Evolutionary conservation across 2,888 invertebrate species (phyloP).

Genomic region (Luperina testacea): DNA sequence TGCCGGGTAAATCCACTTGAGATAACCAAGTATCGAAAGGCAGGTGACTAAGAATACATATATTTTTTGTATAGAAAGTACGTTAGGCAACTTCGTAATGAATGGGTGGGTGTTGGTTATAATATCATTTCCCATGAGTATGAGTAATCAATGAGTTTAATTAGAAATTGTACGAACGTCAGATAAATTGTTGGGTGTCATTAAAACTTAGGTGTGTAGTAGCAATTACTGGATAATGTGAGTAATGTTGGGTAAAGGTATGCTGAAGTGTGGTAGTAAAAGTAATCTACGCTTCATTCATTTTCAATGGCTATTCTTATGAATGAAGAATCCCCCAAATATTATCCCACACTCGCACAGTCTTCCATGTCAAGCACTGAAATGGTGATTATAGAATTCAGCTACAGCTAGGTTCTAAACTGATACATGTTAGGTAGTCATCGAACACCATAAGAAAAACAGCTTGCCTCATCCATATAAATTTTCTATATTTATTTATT

Average conservation of each 20-base stretch:
- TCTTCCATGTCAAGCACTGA: too few species aligned
- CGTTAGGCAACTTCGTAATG: conserved; percentile 5
- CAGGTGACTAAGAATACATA: conserved; percentile 27
- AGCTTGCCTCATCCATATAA: too few species aligned
- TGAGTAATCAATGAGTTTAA: conserved; percentile 30
- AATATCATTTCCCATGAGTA: conserved; percentile 20
- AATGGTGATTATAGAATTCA: too few species aligned
- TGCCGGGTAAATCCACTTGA: conserved; percentile 35
- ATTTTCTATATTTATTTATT: background rate
- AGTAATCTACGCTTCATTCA: background rate
- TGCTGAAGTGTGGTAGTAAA: background rate
- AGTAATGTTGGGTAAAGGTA: background rate
- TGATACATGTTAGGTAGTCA: background rate
- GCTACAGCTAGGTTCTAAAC: background rate
- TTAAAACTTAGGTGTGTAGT: background rate
- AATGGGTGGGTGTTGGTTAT: conserved; percentile 10
- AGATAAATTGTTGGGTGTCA: background rate
- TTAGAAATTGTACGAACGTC: background rate
- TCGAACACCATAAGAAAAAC: background rate
- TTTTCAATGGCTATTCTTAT: background rate
- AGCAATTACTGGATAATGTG: background rate
- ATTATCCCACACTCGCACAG: background rate
- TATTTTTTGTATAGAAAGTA: conserved; percentile 22
- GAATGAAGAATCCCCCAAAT: background rate
- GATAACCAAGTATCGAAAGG: conserved; percentile 40